Evolutionary conservation across 1,140 invertebrate species (phyloP).

Genomic region (Tribolium madens): DNA sequence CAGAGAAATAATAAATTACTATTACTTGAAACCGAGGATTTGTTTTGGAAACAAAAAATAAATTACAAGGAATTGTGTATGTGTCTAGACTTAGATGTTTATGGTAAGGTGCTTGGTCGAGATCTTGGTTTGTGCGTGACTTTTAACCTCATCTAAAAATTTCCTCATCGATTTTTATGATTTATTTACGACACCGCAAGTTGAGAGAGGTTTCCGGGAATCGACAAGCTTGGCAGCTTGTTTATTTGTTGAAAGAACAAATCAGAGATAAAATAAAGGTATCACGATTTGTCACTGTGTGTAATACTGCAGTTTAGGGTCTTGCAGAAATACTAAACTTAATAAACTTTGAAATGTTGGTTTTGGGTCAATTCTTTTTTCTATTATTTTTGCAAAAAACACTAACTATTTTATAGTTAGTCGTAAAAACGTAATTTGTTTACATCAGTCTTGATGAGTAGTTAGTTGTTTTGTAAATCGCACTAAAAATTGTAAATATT

Average conservation of each 20-base stretch:
- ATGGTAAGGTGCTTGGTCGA: too few relatives aligned
- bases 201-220: neutral
- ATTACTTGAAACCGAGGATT: too few relatives aligned
- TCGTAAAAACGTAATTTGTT: neutral
- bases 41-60: neutral
- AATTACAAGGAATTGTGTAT: neutral
- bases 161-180: slow-evolving; percentile 29
- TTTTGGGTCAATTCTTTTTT: too few relatives aligned
- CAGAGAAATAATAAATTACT: too few relatives aligned
- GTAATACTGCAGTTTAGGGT: too few relatives aligned
- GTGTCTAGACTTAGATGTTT: neutral
- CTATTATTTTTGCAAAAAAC: too few relatives aligned
- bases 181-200: slow-evolving; percentile 19
- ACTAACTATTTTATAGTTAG: neutral
- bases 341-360: neutral
- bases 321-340: neutral
- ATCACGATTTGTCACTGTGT: neutral
- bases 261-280: neutral
- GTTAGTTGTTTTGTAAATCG: neutral
- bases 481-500: neutral
- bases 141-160: slow-evolving; percentile 16
- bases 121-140: neutral
- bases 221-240: neutral
- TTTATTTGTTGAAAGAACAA: slow-evolving; percentile 26
- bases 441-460: neutral